Conservation (phyloP, 2,797 vertebrate genomes). For the Sebastes trivittatus region DNA sequence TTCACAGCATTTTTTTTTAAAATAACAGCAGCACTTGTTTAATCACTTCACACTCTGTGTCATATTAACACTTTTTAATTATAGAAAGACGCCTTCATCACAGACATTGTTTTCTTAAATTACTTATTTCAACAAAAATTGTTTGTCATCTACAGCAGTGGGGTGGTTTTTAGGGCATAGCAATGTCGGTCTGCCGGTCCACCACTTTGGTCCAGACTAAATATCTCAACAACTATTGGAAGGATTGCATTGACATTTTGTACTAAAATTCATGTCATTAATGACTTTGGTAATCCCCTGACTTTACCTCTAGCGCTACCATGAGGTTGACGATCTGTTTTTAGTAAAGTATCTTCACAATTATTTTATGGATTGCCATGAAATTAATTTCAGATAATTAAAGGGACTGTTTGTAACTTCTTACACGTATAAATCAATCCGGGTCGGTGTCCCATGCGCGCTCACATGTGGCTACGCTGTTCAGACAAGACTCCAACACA, state of each 20-base stretch:
- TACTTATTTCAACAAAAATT: neutral
- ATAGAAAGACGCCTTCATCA: neutral
- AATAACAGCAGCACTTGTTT: constrained; percentile 25
- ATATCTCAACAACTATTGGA: neutral
- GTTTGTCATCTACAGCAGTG: neutral
- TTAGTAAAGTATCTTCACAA: neutral
- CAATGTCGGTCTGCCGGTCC: neutral
- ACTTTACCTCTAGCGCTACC: neutral
- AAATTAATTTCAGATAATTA: neutral
- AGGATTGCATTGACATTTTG: neutral
- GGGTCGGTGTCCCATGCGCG: too few relatives aligned
- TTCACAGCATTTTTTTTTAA: constrained; percentile 8
- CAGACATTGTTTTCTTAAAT: neutral
- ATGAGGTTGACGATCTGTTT: neutral
- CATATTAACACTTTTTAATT: constrained; percentile 29
- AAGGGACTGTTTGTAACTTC: too few relatives aligned
- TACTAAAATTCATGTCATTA: neutral
- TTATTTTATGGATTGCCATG: neutral
- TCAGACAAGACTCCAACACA: too few relatives aligned
- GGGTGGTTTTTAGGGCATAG: neutral
- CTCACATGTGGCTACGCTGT: too few relatives aligned
- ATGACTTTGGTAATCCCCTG: neutral
- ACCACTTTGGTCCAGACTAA: neutral
- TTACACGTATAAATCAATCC: too few relatives aligned
- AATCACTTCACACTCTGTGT: constrained; percentile 1